Percentiles rank a stretch among this genome's conserved stretches.
These are phyloP conservation scores for Schizothorax lantsangensis DNA, from an alignment of 2,797 vertebrate species.

Conservation along the genomic window DNA sequence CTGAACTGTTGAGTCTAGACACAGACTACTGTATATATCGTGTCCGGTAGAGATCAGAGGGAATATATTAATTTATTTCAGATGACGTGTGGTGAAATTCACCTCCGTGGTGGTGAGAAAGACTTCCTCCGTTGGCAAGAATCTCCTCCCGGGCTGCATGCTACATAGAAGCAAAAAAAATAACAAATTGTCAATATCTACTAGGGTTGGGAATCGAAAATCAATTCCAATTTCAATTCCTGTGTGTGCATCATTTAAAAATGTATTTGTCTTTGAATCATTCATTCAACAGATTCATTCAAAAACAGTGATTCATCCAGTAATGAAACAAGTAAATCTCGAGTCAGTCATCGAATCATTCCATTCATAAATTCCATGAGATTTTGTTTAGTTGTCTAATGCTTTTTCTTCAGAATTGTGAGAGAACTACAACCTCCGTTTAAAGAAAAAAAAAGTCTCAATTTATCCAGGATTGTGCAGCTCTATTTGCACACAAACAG, in stretches of 20 bases:
- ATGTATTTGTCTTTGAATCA: not conserved
- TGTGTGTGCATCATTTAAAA: not conserved
- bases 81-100: constrained; percentile 56
- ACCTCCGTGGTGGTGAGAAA: constrained; percentile 99
- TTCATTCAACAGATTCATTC: not conserved
- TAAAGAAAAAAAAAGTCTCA: not conserved
- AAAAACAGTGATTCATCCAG: not conserved
- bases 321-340: not conserved
- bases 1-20: not conserved
- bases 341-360: not conserved
- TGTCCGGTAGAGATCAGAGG: not conserved
- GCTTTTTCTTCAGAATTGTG: not conserved
- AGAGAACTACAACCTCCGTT: not conserved
- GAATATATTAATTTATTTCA: not conserved
- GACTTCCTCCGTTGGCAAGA: constrained; percentile 96
- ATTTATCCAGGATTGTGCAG: not conserved
- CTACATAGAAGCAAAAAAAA: constrained; percentile 70
- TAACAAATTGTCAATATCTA: constrained; percentile 2
- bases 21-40: not conserved
- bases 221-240: not conserved
- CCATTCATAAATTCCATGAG: not conserved
- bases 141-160: constrained; percentile 96
- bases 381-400: not conserved
- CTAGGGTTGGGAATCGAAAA: not conserved
- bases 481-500: not conserved